Evolutionary conservation across 2,113 vertebrate genomes (phyloP), one percentile per base, ranked within the genome.

Genomic region (Crotophaga sulcirostris): DNA sequence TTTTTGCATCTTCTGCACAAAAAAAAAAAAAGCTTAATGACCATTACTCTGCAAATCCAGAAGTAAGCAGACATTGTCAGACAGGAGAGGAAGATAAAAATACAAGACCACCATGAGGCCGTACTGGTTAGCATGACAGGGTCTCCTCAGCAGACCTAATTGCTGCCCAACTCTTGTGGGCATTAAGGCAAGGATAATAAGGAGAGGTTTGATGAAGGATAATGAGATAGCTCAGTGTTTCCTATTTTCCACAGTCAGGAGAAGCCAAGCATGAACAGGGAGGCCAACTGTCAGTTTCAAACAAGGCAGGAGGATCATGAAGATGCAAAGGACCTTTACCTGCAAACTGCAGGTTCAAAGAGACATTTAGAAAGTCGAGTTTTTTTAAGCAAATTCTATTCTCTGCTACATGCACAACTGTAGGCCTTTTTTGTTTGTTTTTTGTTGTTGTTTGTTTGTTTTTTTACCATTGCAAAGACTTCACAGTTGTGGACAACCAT

Each of bases 101-200:
- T 26, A 74, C 24, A 78, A 59, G 23, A 28, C 80, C 26, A 78
- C 44, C 3, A 6, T 15, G 15, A 59, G 34, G 63, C 34, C 0
- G 0, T 13, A 36, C 24, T 20, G 9, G 24, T 76, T 21, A 54
- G 24, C 4, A 1, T 2, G 31, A 73, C 2, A 1, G 25, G 28
- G 29, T 67, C 54, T 87, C 21, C 8, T 29, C 58, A 63, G 29
- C 44, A 87, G 40, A 87, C 51, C 4, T 49, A 84, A 63, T 4
- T 59, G 47, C 9, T 79, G 66, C 14, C 62, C 62, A 82, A 31
- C 58, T 73, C 85, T 28, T 21, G 26, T 25, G 29, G 34, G 13
- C 38, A 81, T n/a, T 78, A 90, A 70, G 23, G 24, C 44, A 59
- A 74, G 16, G 63, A 74, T 8, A 88, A 49, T 31, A 67, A 92